A percentile compares a stretch with the other conserved stretches of the same genome.
These are phyloP conservation scores for Neolamprologus tretocephalus DNA, from an alignment of 2,113 vertebrate species.

Conservation along the genomic window DNA sequence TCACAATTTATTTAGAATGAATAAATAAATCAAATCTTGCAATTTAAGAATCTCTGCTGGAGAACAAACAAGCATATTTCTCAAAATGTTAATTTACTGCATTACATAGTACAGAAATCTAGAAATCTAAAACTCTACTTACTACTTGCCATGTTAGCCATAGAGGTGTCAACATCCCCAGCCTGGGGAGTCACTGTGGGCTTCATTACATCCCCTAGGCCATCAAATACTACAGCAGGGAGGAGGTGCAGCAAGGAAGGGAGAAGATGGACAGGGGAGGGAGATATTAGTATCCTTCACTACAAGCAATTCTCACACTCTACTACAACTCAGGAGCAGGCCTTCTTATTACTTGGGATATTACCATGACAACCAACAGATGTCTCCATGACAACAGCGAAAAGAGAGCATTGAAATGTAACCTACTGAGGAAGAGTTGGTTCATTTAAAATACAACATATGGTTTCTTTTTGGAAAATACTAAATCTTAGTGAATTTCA, in stretches of 20 bases:
- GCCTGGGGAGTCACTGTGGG: constrained; percentile 88
- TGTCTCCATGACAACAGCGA: constrained; percentile 56
- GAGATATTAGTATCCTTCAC: constrained; percentile 30
- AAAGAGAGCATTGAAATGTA: neutral
- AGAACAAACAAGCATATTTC: neutral
- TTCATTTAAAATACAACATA: neutral
- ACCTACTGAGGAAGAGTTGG: neutral
- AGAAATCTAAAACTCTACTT: constrained; percentile 65
- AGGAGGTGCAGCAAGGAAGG: neutral
- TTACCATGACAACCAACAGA: constrained; percentile 50
- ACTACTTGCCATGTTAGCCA: constrained; percentile 98
- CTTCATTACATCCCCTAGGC: constrained; percentile 95
- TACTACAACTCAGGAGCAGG: constrained; percentile 1
- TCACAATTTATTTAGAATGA: neutral
- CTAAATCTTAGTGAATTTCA: neutral
- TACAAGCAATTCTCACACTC: constrained; percentile 20
- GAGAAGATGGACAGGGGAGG: constrained; percentile 55
- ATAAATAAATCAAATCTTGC: neutral
- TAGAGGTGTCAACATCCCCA: constrained; percentile 90
- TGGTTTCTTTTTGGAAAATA: neutral
- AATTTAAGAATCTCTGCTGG: neutral
- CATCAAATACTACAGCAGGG: constrained; percentile 83
- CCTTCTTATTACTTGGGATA: constrained; percentile 11
- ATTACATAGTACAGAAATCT: neutral
- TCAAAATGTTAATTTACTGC: neutral